These are phyloP conservation scores for Aplodontia rufa DNA, from an alignment of 2,113 vertebrate species.

Conservation along the genomic window DNA sequence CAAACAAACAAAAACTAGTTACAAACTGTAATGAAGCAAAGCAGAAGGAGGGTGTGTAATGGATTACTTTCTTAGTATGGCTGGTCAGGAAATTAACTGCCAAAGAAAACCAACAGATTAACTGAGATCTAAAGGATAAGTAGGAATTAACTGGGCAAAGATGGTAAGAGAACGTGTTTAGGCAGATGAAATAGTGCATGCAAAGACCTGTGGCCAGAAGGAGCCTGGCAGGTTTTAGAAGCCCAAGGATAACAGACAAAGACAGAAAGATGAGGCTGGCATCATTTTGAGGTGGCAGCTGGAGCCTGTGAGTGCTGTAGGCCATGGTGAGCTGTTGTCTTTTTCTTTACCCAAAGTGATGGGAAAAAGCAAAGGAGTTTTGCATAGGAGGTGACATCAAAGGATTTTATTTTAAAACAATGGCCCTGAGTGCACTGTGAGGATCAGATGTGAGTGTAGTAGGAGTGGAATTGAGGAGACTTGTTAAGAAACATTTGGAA, in stretches of 20 bases:
- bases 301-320: background rate
- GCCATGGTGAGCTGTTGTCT: background rate
- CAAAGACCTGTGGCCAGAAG: background rate
- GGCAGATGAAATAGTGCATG: background rate
- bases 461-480: background rate
- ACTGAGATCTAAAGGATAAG: background rate
- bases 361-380: background rate
- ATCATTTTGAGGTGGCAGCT: background rate
- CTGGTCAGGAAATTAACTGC: background rate
- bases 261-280: background rate
- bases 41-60: background rate
- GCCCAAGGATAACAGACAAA: background rate
- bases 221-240: background rate
- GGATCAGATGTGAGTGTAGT: background rate
- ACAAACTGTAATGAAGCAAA: background rate
- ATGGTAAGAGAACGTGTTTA: background rate
- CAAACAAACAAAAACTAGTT: background rate
- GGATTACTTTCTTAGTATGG: background rate
- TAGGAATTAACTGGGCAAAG: background rate
- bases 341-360: background rate
- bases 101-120: constrained; percentile 6
- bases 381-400: background rate
- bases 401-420: background rate
- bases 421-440: background rate
- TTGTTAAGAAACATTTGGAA: background rate